Conservation (phyloP, 2,888 invertebrate genomes). For the Drosophila birchii region DNA sequence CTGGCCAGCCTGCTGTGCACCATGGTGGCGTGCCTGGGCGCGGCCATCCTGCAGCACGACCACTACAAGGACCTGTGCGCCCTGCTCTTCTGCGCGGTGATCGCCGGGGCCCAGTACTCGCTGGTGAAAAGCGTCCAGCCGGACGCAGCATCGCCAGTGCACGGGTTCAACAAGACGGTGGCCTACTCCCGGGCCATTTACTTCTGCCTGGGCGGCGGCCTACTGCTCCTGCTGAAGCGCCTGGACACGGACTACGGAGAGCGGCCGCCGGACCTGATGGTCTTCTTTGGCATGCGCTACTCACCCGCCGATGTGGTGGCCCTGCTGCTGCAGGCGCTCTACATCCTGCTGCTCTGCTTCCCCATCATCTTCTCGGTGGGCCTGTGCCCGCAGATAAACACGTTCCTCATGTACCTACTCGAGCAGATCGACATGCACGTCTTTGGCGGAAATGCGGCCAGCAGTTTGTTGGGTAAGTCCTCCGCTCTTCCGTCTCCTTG, state of each 20-base stretch:
- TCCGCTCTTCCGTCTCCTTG: neutral
- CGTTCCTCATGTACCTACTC: constrained; percentile 97
- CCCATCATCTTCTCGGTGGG: constrained; percentile 98
- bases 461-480: constrained; percentile 89
- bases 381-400: constrained; percentile 98
- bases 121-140: constrained; percentile 99
- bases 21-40: constrained; percentile 93
- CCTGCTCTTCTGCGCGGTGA: constrained; percentile 98
- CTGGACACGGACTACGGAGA: constrained; percentile 71
- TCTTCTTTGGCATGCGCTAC: constrained; percentile 81
- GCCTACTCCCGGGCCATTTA: constrained; percentile 97
- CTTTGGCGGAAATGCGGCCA: constrained; percentile 95
- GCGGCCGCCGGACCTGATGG: constrained; percentile 51
- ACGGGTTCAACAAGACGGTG: constrained; percentile 97
- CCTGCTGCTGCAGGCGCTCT: constrained; percentile 90
- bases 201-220: constrained; percentile 91
- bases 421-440: constrained; percentile 97
- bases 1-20: constrained; percentile 93
- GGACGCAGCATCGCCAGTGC: constrained; percentile 99
- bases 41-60: constrained; percentile 91
- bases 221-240: constrained; percentile 85
- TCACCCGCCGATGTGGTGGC: constrained; percentile 88
- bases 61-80: constrained; percentile 97
- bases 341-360: constrained; percentile 93
- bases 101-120: constrained; percentile 98